Evolutionary conservation across 1,140 invertebrate species (phyloP), one percentile per base, ranked within the genome.

Genomic region (Samia ricini): DNA sequence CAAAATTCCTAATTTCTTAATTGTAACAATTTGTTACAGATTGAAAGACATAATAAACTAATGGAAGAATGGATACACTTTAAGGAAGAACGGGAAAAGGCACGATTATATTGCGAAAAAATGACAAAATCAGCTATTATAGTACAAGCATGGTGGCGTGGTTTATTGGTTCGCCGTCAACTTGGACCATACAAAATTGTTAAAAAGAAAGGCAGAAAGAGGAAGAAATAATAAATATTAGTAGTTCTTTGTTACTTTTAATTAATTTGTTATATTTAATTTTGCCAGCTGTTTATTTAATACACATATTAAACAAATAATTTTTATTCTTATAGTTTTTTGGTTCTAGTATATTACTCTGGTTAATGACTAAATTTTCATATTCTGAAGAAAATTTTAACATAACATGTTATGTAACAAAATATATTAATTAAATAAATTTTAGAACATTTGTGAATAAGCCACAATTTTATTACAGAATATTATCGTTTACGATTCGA

Each of bases 91-190:
- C 81, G 85, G 7, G 87, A 88, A 58, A 82, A 76, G 33, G 72
- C 69, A 2, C 74, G 83, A 1, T 54, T 59, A 15, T 88, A 88
- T 59, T 69, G 64, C 19, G 79, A 83, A 50, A 83, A 72, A 48
- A 89, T 89, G 87, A 79, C 64, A 1, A 81, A 75, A 1, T 83
- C 85, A 1, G 88, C 90, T 4, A 81, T 85, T n/a, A 75, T 63
- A 1, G 94, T 95, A 56, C 93, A 94, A 81, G 93, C 95, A 1
- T 95, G 94, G 92, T 95, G 94, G 94, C 90, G 94, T 64, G 94
- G 93, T 5, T 73, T 94, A 12, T 92, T 95, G 88, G 93, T 94
- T 5, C 90, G 94, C 10, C 87, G 91, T 65, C 92, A 93, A 64
- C 86, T 95, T 33, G 94, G 94, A 18, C 87, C 87, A 2, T 89